phyloP scores from a whole-genome alignment of 2,888 invertebrate genomes.

The Teinopalpus imperialis region DNA sequence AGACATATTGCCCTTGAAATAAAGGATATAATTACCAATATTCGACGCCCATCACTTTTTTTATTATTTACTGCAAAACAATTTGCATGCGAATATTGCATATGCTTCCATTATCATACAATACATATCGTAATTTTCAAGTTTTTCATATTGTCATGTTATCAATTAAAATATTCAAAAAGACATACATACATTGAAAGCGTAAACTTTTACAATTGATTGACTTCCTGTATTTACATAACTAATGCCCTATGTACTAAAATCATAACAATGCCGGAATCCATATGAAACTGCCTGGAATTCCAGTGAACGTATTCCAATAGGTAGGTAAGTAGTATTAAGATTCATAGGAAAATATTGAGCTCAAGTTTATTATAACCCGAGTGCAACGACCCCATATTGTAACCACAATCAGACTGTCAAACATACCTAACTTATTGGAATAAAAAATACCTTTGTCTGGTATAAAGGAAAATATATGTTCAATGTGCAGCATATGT shows the following conservation, averaged over 20 bases:
- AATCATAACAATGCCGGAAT: too few relatives aligned
- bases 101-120: slow-evolving; percentile 16
- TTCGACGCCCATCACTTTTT: slow-evolving; percentile 11
- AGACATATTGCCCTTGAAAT: slow-evolving; percentile 18
- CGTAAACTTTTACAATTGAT: too few relatives aligned
- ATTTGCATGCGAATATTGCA: not conserved
- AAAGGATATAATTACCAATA: slow-evolving; percentile 12
- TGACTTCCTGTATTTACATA: too few relatives aligned
- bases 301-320: too few relatives aligned
- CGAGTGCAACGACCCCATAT: slow-evolving; percentile 4
- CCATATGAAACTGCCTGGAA: too few relatives aligned
- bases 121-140: slow-evolving; percentile 3
- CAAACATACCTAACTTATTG: not conserved
- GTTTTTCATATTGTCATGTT: too few relatives aligned
- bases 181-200: too few relatives aligned
- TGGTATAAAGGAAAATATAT: slow-evolving; percentile 8
- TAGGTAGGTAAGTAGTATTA: too few relatives aligned
- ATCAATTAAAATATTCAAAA: too few relatives aligned
- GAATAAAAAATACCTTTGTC: not conserved
- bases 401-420: slow-evolving; percentile 5
- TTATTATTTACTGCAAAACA: slow-evolving; percentile 15
- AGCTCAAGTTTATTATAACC: not conserved
- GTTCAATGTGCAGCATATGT: too few relatives aligned
- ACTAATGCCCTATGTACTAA: too few relatives aligned
- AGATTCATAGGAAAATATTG: not conserved